Conservation (phyloP, 2,113 vertebrate genomes). For the Eidolon helvum region DNA sequence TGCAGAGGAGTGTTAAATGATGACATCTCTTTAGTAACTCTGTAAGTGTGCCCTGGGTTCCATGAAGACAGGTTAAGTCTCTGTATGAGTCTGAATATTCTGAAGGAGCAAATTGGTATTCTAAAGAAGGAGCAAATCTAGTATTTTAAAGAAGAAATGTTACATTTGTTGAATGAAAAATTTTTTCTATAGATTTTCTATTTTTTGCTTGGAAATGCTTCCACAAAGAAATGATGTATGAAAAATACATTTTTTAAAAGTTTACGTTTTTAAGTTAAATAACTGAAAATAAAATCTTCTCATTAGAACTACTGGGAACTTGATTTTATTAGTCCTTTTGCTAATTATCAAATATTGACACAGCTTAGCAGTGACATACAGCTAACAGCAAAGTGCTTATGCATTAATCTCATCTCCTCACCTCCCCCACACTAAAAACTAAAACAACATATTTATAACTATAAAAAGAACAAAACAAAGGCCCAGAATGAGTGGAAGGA, state of each 20-base stretch:
- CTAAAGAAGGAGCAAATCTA: neutral
- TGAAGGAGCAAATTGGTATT: neutral
- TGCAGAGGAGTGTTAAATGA: neutral
- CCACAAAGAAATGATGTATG: neutral
- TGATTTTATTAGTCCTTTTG: neutral
- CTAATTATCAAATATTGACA: neutral
- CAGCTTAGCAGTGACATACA: neutral
- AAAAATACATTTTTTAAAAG: neutral
- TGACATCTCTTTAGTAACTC: neutral
- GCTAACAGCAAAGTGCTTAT: neutral
- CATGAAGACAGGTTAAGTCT: neutral
- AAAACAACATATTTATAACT: neutral
- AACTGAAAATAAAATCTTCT: constrained; percentile 6
- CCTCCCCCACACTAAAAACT: neutral
- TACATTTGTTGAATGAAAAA: neutral
- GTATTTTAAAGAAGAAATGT: neutral
- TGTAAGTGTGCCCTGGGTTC: neutral
- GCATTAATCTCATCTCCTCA: neutral
- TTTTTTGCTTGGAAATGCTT: neutral
- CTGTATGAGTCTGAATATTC: neutral
- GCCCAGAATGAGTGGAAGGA: too few relatives aligned
- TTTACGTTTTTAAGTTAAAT: constrained; percentile 22
- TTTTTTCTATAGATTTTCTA: neutral
- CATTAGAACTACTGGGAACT: neutral
- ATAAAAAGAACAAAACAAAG: too few relatives aligned